Base-by-base conservation (phyloP, 2,797 vertebrate species). In the Orientallactaga sibirica region DNA sequence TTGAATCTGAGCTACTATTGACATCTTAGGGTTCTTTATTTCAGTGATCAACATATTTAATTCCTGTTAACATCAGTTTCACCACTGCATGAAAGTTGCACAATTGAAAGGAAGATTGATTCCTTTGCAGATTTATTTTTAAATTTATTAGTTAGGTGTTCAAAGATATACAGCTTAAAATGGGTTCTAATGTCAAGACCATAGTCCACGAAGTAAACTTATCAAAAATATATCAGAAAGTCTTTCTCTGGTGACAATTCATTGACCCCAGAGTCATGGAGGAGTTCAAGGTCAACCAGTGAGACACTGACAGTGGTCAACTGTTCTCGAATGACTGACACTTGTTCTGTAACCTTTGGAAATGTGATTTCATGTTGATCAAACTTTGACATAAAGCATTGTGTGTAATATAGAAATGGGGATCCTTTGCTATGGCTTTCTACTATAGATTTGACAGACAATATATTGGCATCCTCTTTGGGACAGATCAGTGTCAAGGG, bases 281-380 rank as follows among this genome's bases (percentile, higher is more conserved):
- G 78, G 93, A 96, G 95, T 96, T 97, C 96, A 96, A 96, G 95
- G 96, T 97, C 96, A 96, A 84, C 93, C 86, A 94, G 83, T 85
- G 93, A 97, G 95, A 91, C 77, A 41, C 77, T 96, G 88, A 79
- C 83, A 96, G 92, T 97, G 96, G 92, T 94, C 96, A 96, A 27
- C 94, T 91, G 43, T 86, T 95, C 95, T 91, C 96, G 90, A 95
- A 94, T 95, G 97, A 97, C 95, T 97, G 97, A 97, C 97, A 97
- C 92, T 96, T 87, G 93, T 93, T 94, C 97, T 96, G 92, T 96
- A 96, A 95, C 80, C 95, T 93, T 97, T 95, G 96, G 96, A 96
- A 97, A 97, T 91, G 95, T 97, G 94, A 97, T 97, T 96, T 97
- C 97, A 97, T 97, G 97, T 97, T 97, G 94, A 97, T 97, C 97